These are phyloP conservation scores for Plebejus anna DNA, from an alignment of 2,888 invertebrate genomes.

Conservation along the genomic window DNA sequence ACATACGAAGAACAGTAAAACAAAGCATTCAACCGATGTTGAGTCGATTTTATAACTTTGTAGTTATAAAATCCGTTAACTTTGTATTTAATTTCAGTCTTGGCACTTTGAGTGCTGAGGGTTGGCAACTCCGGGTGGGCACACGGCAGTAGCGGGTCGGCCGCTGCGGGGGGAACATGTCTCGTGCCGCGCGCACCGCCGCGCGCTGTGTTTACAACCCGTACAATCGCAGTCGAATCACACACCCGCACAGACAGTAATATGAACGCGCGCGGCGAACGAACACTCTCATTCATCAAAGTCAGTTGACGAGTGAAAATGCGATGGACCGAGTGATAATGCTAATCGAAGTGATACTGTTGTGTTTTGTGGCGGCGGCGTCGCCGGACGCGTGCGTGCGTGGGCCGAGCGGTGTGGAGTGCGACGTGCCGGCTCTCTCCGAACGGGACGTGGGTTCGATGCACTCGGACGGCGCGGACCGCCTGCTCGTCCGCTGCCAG, in stretches of 20 bases:
- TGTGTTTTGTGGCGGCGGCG: conserved; percentile 78
- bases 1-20: neutral
- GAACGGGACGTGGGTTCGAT: conserved; percentile 82
- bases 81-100: neutral
- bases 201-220: conserved; percentile 55
- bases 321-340: conserved; percentile 77
- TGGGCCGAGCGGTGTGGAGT: conserved; percentile 67
- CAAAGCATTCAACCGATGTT: neutral
- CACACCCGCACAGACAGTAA: conserved; percentile 57
- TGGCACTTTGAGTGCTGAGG: neutral
- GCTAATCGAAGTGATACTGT: conserved; percentile 75
- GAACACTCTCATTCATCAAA: conserved; percentile 58
- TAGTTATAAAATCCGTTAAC: neutral
- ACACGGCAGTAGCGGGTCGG: conserved; percentile 67
- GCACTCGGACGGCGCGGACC: conserved; percentile 85
- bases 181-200: conserved; percentile 43
- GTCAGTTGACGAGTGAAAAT: conserved; percentile 70
- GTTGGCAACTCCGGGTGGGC: neutral
- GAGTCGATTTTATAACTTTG: neutral
- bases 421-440: conserved; percentile 85
- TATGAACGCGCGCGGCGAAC: conserved; percentile 58
- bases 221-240: conserved; percentile 55
- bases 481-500: conserved; percentile 87
- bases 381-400: conserved; percentile 71
- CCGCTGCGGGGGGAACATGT: conserved; percentile 69